Evolutionary conservation across 2,888 invertebrate genomes (phyloP).

Genomic region (Pheosia gnoma): DNA sequence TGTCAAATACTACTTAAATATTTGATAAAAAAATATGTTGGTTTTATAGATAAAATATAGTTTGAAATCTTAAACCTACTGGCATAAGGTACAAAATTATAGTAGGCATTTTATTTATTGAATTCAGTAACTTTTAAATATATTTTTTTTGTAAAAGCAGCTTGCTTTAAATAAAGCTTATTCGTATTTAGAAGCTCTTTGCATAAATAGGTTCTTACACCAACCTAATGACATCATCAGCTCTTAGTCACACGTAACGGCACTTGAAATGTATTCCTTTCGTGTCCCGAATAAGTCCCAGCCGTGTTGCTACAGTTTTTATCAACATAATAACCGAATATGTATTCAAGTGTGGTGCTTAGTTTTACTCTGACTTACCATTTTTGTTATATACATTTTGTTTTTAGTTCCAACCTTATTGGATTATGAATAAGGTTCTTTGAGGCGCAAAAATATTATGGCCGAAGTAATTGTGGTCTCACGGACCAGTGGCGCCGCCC

Average conservation of each 20-base stretch:
- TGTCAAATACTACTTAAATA: no score
- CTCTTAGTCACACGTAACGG: constrained; percentile 42
- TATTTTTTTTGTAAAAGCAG: not conserved
- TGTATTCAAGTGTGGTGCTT: constrained; percentile 71
- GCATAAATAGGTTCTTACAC: constrained; percentile 14
- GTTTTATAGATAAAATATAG: no score
- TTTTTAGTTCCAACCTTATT: constrained; percentile 43
- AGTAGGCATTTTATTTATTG: no score
- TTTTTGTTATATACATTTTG: constrained; percentile 12
- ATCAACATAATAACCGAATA: constrained; percentile 77
- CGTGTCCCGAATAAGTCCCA: constrained; percentile 56
- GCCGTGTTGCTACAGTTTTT: constrained; percentile 67
- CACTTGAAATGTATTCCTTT: constrained; percentile 47
- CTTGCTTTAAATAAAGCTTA: not conserved
- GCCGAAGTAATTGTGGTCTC: constrained; percentile 54
- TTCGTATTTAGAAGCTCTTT: not conserved
- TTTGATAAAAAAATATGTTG: no score
- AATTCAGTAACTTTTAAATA: no score
- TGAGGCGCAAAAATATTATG: constrained; percentile 30
- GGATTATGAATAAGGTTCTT: constrained; percentile 35
- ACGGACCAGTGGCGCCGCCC: constrained; percentile 60
- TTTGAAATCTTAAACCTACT: no score
- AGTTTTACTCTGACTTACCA: constrained; percentile 46
- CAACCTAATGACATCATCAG: constrained; percentile 37
- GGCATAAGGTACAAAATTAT: no score